Evolutionary conservation across 1,140 invertebrate species (phyloP), one percentile per base, ranked within the genome.

Genomic region (Druon quercuslanigerum): DNA sequence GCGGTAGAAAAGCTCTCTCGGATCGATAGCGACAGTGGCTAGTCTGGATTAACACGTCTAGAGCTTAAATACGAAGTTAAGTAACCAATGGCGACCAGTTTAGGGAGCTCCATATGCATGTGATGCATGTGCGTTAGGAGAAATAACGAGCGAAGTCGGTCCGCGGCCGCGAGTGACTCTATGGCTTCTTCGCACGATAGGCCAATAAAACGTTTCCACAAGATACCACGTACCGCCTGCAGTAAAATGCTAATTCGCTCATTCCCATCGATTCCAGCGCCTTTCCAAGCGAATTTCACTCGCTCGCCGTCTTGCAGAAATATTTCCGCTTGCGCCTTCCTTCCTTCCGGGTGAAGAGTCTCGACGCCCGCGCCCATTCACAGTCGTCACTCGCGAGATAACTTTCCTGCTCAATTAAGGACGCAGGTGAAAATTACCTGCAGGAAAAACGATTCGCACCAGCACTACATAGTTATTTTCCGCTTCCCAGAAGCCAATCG

Each of bases 211-310:
- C 85, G 87, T 86, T 87, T 87, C 83, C 82, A 85, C 81, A 83
- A 82, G 83, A 84, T 85, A 85, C 60, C 16, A 56, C 20, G 20
- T 19, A 56, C 81, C 81, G 78, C 72, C 72, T 80, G 84, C 87
- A 84, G 84, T 88, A 90, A 90, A 91, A 90, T 90, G 89, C 86
- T 90, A 91, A 91, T 91, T 85, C 75, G 89, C 86, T 90, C 90
- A 91, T 91, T 85, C 75, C 46, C 74, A 56, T 78, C 78, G 81
- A 85, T 84, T 82, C 83, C 80, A 78, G 87, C 85, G 85, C 83
- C 78, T 89, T 86, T 85, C 79, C 85, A 85, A 87, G 85, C 85
- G 83, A 81, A 88, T 87, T 90, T 88, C 84, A 81, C 82, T 83
- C 80, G 84, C 33, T 80, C 81, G 46, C 78, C 75, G 71, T 77